These are phyloP conservation scores for Leontopithecus rosalia DNA, from an alignment of 2,797 vertebrate genomes.

Conservation along the genomic window DNA sequence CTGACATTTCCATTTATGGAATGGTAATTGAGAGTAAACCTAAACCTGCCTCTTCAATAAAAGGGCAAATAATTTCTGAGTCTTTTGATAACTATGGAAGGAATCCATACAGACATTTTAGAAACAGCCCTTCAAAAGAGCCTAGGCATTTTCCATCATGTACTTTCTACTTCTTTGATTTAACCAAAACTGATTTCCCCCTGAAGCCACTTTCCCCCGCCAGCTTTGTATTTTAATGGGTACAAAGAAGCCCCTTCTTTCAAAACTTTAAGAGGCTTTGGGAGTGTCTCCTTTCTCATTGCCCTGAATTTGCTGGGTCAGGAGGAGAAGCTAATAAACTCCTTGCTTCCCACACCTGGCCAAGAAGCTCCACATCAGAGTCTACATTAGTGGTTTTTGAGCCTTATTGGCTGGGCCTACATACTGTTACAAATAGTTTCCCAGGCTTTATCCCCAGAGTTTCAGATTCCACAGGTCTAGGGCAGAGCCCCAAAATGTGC, in stretches of 20 bases:
- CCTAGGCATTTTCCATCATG: not conserved
- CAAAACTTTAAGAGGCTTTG: not conserved
- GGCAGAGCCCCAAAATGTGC: not conserved
- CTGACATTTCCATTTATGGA: not conserved
- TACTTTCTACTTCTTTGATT: not conserved
- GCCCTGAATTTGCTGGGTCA: not conserved
- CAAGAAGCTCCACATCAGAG: not conserved
- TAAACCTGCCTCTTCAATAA: not conserved
- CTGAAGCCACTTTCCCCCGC: not conserved
- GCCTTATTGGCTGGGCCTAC: not conserved
- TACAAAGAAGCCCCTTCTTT: not conserved
- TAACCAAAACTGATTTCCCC: not conserved
- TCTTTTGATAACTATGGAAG: not conserved
- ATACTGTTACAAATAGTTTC: not conserved
- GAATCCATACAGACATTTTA: not conserved
- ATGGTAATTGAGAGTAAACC: not conserved
- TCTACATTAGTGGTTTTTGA: not conserved
- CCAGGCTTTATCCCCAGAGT: not conserved
- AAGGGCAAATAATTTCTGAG: not conserved
- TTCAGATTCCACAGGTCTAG: not conserved
- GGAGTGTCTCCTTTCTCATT: not conserved
- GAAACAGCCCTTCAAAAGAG: not conserved
- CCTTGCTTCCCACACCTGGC: not conserved
- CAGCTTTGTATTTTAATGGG: no score
- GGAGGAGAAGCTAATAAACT: not conserved